Conservation (phyloP, 1,140 invertebrate genomes). For the Antheraea mylitta region DNA sequence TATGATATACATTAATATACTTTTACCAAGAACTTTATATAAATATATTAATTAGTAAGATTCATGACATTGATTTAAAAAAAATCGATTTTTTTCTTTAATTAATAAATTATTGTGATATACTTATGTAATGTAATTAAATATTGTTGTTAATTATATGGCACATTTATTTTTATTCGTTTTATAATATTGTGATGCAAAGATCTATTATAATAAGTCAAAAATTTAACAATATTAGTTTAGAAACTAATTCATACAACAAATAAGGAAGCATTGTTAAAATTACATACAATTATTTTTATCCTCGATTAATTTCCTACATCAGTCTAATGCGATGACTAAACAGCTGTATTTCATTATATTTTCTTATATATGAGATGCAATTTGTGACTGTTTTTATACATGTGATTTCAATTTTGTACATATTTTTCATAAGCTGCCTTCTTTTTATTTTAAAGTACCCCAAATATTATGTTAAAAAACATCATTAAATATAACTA, state of each 20-base stretch:
- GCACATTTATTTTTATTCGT: not conserved
- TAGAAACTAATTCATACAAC: too few relatives aligned
- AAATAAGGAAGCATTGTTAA: slow-evolving; percentile 36
- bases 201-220: not conserved
- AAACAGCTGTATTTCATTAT: slow-evolving; percentile 32
- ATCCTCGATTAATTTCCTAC: slow-evolving; percentile 45
- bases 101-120: slow-evolving; percentile 3
- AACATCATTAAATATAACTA: not conserved
- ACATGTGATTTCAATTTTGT: not conserved
- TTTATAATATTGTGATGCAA: not conserved
- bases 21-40: too few relatives aligned
- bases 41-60: too few relatives aligned
- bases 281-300: slow-evolving; percentile 23
- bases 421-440: slow-evolving; percentile 7
- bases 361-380: not conserved
- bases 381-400: slow-evolving; percentile 12
- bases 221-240: too few relatives aligned
- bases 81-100: too few relatives aligned
- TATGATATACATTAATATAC: too few relatives aligned
- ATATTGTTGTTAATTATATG: not conserved
- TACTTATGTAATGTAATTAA: not conserved
- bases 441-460: not conserved
- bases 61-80: too few relatives aligned
- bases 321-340: slow-evolving; percentile 70
- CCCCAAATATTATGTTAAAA: not conserved